phyloP scores from a whole-genome alignment of 2,797 vertebrate genomes.

The Typhlichthys subterraneus region DNA sequence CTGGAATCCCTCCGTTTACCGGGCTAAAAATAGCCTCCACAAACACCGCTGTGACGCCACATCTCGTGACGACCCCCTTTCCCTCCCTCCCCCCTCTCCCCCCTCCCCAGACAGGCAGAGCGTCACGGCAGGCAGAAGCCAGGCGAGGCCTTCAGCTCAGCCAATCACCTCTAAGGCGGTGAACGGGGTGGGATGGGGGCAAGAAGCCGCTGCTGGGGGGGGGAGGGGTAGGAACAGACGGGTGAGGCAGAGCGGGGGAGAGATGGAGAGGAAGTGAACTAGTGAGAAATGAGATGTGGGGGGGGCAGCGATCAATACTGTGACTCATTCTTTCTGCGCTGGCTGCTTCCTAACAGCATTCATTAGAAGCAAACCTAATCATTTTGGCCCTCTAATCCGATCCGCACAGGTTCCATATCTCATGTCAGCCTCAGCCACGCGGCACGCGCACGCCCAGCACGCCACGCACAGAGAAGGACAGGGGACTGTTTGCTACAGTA shows the following conservation, averaged over 20 bases:
- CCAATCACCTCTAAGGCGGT: slow-evolving; percentile 5
- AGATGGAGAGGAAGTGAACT: background rate
- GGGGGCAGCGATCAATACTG: slow-evolving; percentile 68
- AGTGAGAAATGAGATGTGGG: slow-evolving; percentile 14
- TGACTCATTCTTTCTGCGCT: slow-evolving; percentile 79
- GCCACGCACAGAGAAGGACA: slow-evolving; percentile 28
- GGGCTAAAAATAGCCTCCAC: slow-evolving; percentile 74
- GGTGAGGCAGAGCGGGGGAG: background rate
- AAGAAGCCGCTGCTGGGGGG: background rate
- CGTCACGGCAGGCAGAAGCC: slow-evolving; percentile 47
- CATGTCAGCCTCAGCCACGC: slow-evolving; percentile 19
- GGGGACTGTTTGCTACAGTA: slow-evolving; percentile 6
- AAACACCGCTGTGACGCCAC: slow-evolving; percentile 62
- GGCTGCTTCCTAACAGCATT: slow-evolving; percentile 78
- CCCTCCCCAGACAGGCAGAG: background rate
- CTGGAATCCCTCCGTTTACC: slow-evolving; percentile 74
- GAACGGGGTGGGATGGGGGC: slow-evolving; percentile 9
- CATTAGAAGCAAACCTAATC: slow-evolving; percentile 78
- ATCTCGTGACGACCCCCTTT: slow-evolving; percentile 48
- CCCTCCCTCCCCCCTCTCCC: too few species aligned
- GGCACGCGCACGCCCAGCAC: slow-evolving; percentile 19
- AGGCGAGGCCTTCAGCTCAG: slow-evolving; percentile 25
- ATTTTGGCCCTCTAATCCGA: slow-evolving; percentile 70
- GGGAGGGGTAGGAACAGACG: slow-evolving; percentile 7
- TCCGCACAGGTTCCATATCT: slow-evolving; percentile 56